phyloP scores from a whole-genome alignment of 2,113 vertebrate species.

The Dermatemys mawii region DNA sequence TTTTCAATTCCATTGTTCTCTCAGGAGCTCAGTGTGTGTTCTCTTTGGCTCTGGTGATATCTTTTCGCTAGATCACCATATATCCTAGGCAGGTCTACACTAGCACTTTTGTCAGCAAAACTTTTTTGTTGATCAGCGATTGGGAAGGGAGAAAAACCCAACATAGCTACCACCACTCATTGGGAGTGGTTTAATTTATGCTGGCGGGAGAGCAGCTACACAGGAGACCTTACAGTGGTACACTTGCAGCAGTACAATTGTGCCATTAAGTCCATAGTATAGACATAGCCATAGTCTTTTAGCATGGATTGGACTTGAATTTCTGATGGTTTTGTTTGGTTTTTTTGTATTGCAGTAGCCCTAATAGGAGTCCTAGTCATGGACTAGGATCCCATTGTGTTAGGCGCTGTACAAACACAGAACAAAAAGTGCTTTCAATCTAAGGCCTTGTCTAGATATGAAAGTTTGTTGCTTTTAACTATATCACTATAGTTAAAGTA shows the following conservation, averaged over 20 bases:
- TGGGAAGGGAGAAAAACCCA: too few relatives aligned
- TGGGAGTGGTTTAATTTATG: too few relatives aligned
- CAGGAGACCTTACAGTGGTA: too few relatives aligned
- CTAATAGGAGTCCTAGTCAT: not conserved
- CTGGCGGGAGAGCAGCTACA: too few relatives aligned
- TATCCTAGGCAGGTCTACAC: not conserved
- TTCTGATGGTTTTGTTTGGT: not conserved
- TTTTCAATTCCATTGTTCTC: not conserved
- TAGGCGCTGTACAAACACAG: not conserved
- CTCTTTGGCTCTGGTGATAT: conserved; percentile 18
- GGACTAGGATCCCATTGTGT: not conserved
- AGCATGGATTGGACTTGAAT: not conserved
- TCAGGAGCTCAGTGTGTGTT: conserved; percentile 1
- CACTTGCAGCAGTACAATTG: too few relatives aligned
- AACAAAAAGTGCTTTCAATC: not conserved
- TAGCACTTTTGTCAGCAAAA: too few relatives aligned
- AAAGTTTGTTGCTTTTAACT: not conserved
- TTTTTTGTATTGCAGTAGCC: not conserved
- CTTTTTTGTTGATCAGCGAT: too few relatives aligned
- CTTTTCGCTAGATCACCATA: not conserved
- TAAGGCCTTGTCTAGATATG: not conserved
- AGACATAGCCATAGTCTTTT: not conserved
- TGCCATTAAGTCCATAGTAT: too few relatives aligned
- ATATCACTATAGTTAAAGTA: too few relatives aligned
- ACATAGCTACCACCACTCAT: too few relatives aligned